Evolutionary conservation across 1,140 invertebrate genomes (phyloP), one percentile per base, ranked within the genome.

Genomic region (Heliconius melpomene): DNA sequence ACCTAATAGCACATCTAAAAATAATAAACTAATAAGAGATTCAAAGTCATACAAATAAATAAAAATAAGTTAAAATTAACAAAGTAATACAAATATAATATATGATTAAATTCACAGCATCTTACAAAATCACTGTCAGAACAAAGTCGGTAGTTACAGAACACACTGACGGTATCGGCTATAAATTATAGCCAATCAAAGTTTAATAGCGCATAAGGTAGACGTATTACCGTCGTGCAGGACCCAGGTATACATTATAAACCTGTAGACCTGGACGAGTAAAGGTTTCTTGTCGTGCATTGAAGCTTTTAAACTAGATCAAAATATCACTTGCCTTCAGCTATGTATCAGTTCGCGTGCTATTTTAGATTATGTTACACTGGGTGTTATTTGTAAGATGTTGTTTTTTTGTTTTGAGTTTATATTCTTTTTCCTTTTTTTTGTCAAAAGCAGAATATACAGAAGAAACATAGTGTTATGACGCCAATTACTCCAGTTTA

Each of bases 111-210:
- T 66, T 7, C 60, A 66, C 26, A 66, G 23, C 13, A 66, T 13
- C 26, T n/a, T 52, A 74, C 73, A 52, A 54, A 75, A 52, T 75
- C 50, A 66, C 36, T 60, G 38, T 32, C n/a, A 38, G 60, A 75
- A 75, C 74, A 38, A 38, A 60, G 54, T 66, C 74, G 46, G 54
- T 66, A 66, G 60, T 66, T 18, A 66, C 23, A 46, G 11, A 46
- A 46, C 13, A 16, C 40, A 46, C 40, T 5, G 40, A 46, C 40
- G 29, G 23, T 38, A n/a, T 66, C 74, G 54, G 32, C 38, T 75
- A 26, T 73, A 75, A 75, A 60, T 75, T 75, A 18, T 40, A 75
- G 60, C 60, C 74, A 75, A 75, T 75, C 54, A 60, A 75, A 75
- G 54, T 75, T 60, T 75, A 75, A 66, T 75, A 40, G 74, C 54